Conservation (phyloP, 2,888 invertebrate genomes). For the Luperina testacea region DNA sequence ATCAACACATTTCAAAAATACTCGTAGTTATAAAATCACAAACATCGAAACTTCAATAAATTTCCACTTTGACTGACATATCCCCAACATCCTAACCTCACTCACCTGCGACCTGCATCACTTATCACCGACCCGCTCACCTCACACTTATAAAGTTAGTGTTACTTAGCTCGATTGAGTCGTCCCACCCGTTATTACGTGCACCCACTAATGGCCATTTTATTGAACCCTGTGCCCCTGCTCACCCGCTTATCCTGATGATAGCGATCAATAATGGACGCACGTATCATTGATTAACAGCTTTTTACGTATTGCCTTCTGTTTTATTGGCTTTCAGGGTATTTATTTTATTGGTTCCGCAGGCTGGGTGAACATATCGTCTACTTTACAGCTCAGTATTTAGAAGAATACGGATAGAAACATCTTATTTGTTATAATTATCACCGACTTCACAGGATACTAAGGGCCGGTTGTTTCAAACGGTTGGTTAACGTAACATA, state of each 20-base stretch:
- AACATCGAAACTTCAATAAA: not conserved
- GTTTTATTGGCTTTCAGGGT: constrained; percentile 48
- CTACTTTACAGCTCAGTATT: not conserved
- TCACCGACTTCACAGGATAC: not conserved
- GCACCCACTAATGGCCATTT: constrained; percentile 72
- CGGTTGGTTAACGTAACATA: too few relatives aligned
- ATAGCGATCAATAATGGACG: constrained; percentile 60
- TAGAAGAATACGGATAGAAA: not conserved
- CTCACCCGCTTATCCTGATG: constrained; percentile 47
- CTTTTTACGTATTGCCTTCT: constrained; percentile 57
- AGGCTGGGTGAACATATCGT: not conserved
- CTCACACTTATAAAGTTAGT: constrained; percentile 45
- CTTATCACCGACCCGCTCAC: constrained; percentile 44
- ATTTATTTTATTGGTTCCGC: constrained; percentile 25
- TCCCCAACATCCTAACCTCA: not conserved
- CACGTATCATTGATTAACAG: constrained; percentile 62
- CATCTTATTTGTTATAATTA: not conserved
- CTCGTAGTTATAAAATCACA: not conserved
- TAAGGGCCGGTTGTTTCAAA: too few relatives aligned
- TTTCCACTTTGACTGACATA: not conserved
- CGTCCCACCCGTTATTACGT: constrained; percentile 69
- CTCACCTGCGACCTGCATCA: constrained; percentile 30
- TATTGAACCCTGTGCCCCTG: constrained; percentile 61
- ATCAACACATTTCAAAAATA: not conserved
- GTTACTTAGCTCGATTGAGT: constrained; percentile 70